Evolutionary conservation across 2,113 vertebrate genomes (phyloP).

Genomic region (Brienomyrus brachyistius): DNA sequence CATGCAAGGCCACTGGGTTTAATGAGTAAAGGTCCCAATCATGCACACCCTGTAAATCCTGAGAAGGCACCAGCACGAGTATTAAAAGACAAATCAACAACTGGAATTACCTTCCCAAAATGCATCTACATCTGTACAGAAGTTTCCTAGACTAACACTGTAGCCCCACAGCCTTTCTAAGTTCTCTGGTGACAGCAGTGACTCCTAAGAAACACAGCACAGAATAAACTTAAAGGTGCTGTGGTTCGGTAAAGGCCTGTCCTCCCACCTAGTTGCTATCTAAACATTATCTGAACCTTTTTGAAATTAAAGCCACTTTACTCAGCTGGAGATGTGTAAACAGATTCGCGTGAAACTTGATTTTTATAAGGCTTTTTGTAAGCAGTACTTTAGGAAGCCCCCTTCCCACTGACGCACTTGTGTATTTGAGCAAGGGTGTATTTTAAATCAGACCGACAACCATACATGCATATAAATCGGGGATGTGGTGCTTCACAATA

Average conservation of each 20-base stretch:
- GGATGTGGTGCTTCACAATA: not conserved
- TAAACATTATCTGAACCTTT: not conserved
- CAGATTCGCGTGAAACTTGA: not conserved
- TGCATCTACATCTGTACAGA: not conserved
- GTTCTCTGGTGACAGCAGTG: not conserved
- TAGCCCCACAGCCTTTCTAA: not conserved
- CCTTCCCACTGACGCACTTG: not conserved
- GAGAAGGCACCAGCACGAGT: not conserved
- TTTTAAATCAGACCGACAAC: not conserved
- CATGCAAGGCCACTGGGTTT: slow-evolving; percentile 22
- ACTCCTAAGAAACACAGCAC: not conserved
- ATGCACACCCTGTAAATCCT: slow-evolving; percentile 22
- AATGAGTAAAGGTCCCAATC: slow-evolving; percentile 19
- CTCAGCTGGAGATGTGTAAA: not conserved
- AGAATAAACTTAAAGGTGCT: not conserved
- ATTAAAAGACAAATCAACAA: not conserved
- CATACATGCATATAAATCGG: not conserved
- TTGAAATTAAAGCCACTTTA: not conserved
- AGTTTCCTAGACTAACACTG: not conserved
- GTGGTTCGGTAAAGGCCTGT: not conserved
- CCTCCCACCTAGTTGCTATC: not conserved
- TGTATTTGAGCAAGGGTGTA: not conserved
- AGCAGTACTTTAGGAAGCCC: not conserved
- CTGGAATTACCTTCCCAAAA: not conserved
- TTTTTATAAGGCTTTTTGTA: not conserved